Evolutionary conservation across 2,113 vertebrate species (phyloP).

Genomic region (Malurus elegans): DNA sequence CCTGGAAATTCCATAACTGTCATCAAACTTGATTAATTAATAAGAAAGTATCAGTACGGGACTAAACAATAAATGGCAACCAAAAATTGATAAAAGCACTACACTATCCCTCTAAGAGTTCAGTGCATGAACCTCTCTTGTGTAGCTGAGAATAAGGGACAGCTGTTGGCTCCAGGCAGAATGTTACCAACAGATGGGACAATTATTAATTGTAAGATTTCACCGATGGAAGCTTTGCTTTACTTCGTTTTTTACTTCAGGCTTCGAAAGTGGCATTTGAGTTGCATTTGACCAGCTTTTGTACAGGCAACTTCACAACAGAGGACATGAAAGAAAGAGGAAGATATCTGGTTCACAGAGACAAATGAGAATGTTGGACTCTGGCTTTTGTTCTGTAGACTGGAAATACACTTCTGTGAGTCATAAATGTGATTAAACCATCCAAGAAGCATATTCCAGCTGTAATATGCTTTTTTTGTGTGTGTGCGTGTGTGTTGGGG

Average conservation of each 20-base stretch:
- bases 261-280: neutral
- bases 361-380: neutral
- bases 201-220: neutral
- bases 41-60: neutral
- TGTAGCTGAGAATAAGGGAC: neutral
- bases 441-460: neutral
- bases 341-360: neutral
- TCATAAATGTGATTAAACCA: neutral
- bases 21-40: neutral
- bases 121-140: neutral
- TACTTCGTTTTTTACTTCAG: neutral
- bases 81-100: neutral
- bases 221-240: neutral
- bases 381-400: neutral
- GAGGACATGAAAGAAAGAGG: neutral
- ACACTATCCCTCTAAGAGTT: neutral
- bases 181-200: constrained; percentile 25
- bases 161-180: constrained; percentile 45
- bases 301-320: neutral
- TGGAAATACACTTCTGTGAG: neutral
- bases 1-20: neutral
- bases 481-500: neutral
- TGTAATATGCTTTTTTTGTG: neutral
- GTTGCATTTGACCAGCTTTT: neutral
- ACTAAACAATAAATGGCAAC: neutral